Base-by-base conservation (phyloP, 2,797 vertebrate genomes). In the Vultur gryphus region DNA sequence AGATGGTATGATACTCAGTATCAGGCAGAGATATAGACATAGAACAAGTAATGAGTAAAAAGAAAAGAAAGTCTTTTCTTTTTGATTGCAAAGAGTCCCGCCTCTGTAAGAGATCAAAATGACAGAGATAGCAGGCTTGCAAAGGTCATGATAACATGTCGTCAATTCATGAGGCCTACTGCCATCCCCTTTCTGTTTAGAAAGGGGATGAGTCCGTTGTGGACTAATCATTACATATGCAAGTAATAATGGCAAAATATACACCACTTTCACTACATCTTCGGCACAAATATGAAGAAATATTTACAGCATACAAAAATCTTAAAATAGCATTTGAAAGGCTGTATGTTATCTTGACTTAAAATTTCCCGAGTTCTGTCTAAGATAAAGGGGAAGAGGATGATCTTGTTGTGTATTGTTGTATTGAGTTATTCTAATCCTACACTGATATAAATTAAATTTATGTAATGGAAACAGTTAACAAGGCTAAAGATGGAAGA, bases 101-200 rank as follows among this genome's bases (percentile, higher is more conserved):
- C 21, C 28, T 84, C 89, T 93, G 83, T 80, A 70, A 96, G 72
- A 90, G 79, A 97, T 94, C 93, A 97, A 66, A 95, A 92, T 84
- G 84, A 92, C 69, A 94, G 84, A 96, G 87, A 92, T 48, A 93
- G 85, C 46, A 81, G 81, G 66, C 65, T 94, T 92, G n/a, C 62
- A 97, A 77, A 97, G 85, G 91, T 95, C 70, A 93, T 9, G 62
- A 95, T 94, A 96, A 91, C 82, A 96, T 52, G 67, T 62, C 44
- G 10, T 96, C 84, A 96, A 84, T 92, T 90, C 79, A 87, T 31
- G 81, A 93, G 55, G 64, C 82, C 88, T 76, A 67, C 66, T 87
- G 75, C 54, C 73, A 94, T 37, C 70, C n/a, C 33, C 54, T 10
- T 91, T 79, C 55, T 92, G 46, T 65, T 77, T 85, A 85, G 62